phyloP scores from a whole-genome alignment of 1,140 invertebrate species.

The Cyphomyrmex costatus region DNA sequence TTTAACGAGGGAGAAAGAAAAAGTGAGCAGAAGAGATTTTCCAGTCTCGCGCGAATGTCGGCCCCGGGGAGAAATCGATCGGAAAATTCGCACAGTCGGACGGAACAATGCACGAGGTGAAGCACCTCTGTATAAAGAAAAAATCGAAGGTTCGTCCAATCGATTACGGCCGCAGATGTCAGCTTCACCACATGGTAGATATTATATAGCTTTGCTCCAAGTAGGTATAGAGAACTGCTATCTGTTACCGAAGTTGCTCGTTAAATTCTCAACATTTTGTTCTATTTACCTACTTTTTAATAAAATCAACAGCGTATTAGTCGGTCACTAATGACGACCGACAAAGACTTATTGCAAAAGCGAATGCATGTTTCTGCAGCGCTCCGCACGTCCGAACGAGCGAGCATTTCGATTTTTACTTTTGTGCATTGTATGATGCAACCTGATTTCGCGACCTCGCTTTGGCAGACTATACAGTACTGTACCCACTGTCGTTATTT shows the following conservation, averaged over 20 bases:
- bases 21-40: constrained; percentile 5
- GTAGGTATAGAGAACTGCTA: background rate
- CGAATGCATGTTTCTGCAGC: constrained; percentile 2
- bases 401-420: constrained; percentile 41
- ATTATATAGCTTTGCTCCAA: constrained; percentile 8
- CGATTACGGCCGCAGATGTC: constrained; percentile 7
- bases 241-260: constrained; percentile 16
- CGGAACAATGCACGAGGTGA: constrained; percentile 2
- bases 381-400: background rate
- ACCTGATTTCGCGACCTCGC: constrained; percentile 23
- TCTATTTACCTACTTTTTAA: constrained; percentile 55
- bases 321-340: background rate
- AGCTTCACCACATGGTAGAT: background rate
- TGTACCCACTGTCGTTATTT: constrained; percentile 24
- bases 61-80: constrained; percentile 42
- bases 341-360: constrained; percentile 36
- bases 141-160: constrained; percentile 19
- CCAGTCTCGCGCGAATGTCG: constrained; percentile 28
- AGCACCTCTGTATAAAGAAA: constrained; percentile 17
- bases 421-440: constrained; percentile 26
- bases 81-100: constrained; percentile 40
- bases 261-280: constrained; percentile 52
- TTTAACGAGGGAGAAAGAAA: constrained; percentile 16
- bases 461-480: background rate
- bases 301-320: constrained; percentile 41